Conservation (phyloP, 2,888 invertebrate genomes). For the Drosophila anceps region DNA sequence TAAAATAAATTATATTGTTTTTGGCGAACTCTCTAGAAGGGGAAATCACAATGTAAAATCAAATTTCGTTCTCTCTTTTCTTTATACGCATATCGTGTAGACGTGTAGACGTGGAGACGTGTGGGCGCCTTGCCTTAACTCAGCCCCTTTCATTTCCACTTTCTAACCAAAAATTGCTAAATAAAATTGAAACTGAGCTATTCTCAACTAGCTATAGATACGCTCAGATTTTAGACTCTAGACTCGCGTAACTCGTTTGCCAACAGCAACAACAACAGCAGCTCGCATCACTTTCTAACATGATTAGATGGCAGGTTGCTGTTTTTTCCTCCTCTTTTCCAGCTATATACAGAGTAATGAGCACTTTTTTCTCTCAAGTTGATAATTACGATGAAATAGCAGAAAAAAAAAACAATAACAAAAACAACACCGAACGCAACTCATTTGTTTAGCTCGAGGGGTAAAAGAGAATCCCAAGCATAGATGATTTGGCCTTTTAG, state of each 20-base stretch:
- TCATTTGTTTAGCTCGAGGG: slow-evolving; percentile 65
- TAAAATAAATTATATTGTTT: not conserved
- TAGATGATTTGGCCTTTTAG: slow-evolving; percentile 60
- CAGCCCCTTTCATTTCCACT: slow-evolving; percentile 22
- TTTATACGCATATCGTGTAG: not conserved
- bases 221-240: slow-evolving; percentile 5
- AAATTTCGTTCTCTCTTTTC: not conserved
- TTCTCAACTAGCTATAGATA: slow-evolving; percentile 29
- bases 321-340: slow-evolving; percentile 13
- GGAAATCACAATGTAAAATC: not conserved
- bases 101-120: not conserved
- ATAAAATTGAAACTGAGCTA: slow-evolving; percentile 19
- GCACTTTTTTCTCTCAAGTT: slow-evolving; percentile 74
- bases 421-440: slow-evolving; percentile 34
- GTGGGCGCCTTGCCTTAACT: slow-evolving; percentile 2
- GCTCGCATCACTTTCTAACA: slow-evolving; percentile 71
- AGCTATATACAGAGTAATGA: slow-evolving; percentile 57
- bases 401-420: slow-evolving; percentile 44
- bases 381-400: slow-evolving; percentile 77
- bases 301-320: slow-evolving; percentile 54
- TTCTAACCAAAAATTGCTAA: slow-evolving; percentile 26
- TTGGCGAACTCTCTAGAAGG: not conserved
- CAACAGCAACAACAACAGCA: slow-evolving; percentile 15
- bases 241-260: slow-evolving; percentile 58
- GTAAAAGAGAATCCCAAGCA: slow-evolving; percentile 19